Conservation (phyloP, 2,797 vertebrate species). For the Urosaurus nigricauda region DNA sequence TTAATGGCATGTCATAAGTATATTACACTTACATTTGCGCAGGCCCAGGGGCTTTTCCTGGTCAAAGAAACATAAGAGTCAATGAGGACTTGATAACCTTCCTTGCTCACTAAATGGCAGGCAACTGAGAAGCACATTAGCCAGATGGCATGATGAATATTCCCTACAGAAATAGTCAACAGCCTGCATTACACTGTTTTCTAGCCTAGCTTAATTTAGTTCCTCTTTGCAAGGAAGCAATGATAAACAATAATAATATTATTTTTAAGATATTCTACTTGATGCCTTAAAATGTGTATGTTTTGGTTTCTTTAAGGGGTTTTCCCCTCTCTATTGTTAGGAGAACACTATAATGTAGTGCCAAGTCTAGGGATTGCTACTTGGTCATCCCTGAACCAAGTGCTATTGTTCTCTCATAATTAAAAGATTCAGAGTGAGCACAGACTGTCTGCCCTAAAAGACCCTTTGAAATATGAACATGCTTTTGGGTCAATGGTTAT, state of each 20-base stretch:
- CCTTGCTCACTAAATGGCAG: slow-evolving; percentile 34
- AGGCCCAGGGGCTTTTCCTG: slow-evolving; percentile 15
- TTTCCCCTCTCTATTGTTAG: no score
- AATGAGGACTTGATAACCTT: slow-evolving; percentile 39
- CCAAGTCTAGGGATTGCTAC: no score
- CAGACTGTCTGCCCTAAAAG: no score
- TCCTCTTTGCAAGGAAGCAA: neutral
- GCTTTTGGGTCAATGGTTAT: no score
- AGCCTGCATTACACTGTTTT: neutral
- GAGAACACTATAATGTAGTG: no score
- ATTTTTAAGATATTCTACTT: neutral
- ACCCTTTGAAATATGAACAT: no score
- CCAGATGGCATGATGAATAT: slow-evolving; percentile 32
- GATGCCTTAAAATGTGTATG: neutral
- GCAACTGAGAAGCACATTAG: slow-evolving; percentile 51
- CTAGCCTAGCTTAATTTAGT: neutral
- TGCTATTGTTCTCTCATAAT: no score
- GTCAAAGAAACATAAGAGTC: slow-evolving; percentile 23
- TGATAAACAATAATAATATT: neutral
- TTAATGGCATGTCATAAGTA: slow-evolving; percentile 9
- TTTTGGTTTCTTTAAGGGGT: neutral
- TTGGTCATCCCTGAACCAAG: no score
- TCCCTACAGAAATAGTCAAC: neutral
- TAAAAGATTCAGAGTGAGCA: no score
- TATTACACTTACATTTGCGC: slow-evolving; percentile 44